Evolutionary conservation across 2,113 vertebrate genomes (phyloP), one percentile per base, ranked within the genome.

Genomic region (Laticauda laticaudata): DNA sequence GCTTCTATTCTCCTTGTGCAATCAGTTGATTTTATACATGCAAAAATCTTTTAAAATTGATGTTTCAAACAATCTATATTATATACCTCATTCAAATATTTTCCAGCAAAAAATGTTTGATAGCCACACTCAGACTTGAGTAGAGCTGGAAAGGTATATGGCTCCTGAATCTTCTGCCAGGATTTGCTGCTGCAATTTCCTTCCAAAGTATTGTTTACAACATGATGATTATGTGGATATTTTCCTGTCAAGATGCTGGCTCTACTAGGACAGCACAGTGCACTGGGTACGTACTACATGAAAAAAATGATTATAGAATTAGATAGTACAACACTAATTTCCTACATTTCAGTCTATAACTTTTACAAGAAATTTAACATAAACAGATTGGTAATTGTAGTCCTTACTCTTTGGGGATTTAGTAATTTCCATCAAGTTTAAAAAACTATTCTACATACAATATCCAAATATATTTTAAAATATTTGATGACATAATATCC

Each of bases 71-170:
- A 93, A 87, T 12, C 48, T 43, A 51, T 23, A 64, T 24, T 7
- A 86, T 43, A 69, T 96, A 99, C 99, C 98, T 99, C 98, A 95
- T 99, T 99, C 86, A 99, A 98, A 92, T 99, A 99, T 94, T 99
- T 99, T 90, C 99, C 99, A 75, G 99, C 99, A 91, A 99, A 99
- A 96, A 99, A 99, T 0, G 99, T 99, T 91, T 99, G 98, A 96
- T 99, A 99, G 20, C 98, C 98, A 92, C 97, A 98, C 53, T 94
- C 54, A 1, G 94, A 92, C 93, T 97, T 98, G 87, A 99, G 98
- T 55, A 99, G 94, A 0, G 98, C 98, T 3, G 99, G 98, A 94
- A 99, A 99, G 3, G 99, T 98, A 86, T 95, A 93, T 0, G 98
- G 97, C 94, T 99, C 99, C 94, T 99, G 98, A 81, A 98, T 99